Conservation (phyloP, 2,113 vertebrate species). For the Urocitellus parryii region DNA sequence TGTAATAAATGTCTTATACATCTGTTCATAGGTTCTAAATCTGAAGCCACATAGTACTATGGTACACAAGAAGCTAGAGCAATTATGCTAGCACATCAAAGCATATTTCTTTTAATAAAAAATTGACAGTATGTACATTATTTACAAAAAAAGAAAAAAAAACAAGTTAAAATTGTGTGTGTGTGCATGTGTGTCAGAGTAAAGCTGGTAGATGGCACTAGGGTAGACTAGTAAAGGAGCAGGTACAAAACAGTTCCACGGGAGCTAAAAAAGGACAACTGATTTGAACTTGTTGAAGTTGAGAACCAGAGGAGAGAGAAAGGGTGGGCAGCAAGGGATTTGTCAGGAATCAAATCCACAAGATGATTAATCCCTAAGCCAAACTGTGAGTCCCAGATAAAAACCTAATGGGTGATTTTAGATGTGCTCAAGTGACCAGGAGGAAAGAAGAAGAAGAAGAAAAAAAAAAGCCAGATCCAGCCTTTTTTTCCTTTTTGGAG, state of each 20-base stretch:
- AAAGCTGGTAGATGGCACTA: slow-evolving; percentile 90
- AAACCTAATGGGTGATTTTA: slow-evolving; percentile 61
- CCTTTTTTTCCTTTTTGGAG: slow-evolving; percentile 25
- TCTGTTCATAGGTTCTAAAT: slow-evolving; percentile 87
- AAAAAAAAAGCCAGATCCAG: slow-evolving; percentile 55
- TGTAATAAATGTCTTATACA: slow-evolving; percentile 88
- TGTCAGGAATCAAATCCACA: slow-evolving; percentile 55
- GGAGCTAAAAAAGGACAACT: slow-evolving; percentile 89
- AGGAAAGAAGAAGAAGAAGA: background rate
- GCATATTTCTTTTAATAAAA: slow-evolving; percentile 90
- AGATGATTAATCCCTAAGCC: slow-evolving; percentile 61
- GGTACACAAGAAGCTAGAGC: slow-evolving; percentile 90
- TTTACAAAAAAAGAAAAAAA: slow-evolving; percentile 85
- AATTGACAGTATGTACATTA: slow-evolving; percentile 91
- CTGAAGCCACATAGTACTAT: slow-evolving; percentile 88
- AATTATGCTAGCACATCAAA: slow-evolving; percentile 90
- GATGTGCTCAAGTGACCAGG: slow-evolving; percentile 67
- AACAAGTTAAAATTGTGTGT: slow-evolving; percentile 85
- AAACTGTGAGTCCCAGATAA: slow-evolving; percentile 62
- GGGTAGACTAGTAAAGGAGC: slow-evolving; percentile 89
- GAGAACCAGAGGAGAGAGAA: slow-evolving; percentile 78
- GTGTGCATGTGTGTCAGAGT: slow-evolving; percentile 79
- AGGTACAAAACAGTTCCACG: slow-evolving; percentile 89
- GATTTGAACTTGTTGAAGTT: slow-evolving; percentile 85
- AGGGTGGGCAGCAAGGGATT: slow-evolving; percentile 63